Base-by-base conservation (phyloP, 2,888 invertebrate species). In the Pseudococcus jackbeardsleyi region DNA sequence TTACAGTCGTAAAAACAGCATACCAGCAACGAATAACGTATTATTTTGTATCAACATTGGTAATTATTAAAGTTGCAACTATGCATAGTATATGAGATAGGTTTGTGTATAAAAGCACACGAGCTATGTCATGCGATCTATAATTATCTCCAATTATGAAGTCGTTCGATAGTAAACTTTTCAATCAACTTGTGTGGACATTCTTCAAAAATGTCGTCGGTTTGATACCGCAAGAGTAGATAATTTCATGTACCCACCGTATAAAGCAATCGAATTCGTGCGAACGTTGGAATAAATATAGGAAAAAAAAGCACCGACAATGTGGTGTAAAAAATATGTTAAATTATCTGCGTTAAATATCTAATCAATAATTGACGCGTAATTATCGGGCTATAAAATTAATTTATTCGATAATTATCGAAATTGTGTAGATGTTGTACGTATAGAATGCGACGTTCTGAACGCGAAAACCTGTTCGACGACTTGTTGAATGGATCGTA, bases 401-500 rank as follows among this genome's bases (percentile, higher is more conserved):
- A 72, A 72, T 72, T 72, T 72, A 33, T 59, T 59, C 68, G 68
- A 72, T 72, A 33, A 72, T 72, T 72, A 72, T 72, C 68, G 64
- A 64, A 64, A 19, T 64, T 64, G 12, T 64, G 9, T 46, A 46
- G 46, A 46, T 12, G 46, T 46, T 46, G 46, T 46, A 12, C 8
- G 46, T 11, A 46, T 46, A 46, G 46, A 46, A 64, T 22, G 64
- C 68, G 33, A 72, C 26, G 68, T 72, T 26, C 26, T 72, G 15
- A 3, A 33, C 26, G 33, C 22, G 15, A 72, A 72, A 72, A 72
- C 68, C 68, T 72, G 68, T 72, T 72, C 68, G 68, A 72, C 68
- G 68, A 72, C 68, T 72, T 72, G 68, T 72, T 72, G 68, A 72
- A 72, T 72, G 33, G 33, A 72, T 72, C 68, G 68, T 72, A 72